A percentile compares a stretch with the other conserved stretches of the same genome.
These are phyloP conservation scores for Diprion similis DNA, from an alignment of 1,140 invertebrate species.

Conservation along the genomic window DNA sequence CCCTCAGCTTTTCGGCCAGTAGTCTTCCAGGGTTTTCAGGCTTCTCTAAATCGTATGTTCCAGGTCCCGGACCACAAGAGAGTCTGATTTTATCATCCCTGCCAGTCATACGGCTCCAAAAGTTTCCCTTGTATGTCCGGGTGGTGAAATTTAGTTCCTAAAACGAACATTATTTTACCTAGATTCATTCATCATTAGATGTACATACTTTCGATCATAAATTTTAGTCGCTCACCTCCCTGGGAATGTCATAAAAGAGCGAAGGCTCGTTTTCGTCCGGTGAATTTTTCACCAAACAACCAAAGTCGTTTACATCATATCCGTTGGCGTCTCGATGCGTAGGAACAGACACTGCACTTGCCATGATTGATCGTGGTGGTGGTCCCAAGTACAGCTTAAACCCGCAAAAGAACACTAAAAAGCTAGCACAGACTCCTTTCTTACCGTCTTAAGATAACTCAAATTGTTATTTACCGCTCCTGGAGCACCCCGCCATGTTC, in stretches of 20 bases:
- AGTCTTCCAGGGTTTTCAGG: slow-evolving; percentile 26
- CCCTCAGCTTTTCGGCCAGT: slow-evolving; percentile 29
- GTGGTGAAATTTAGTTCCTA: slow-evolving; percentile 35
- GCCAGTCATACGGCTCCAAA: slow-evolving; percentile 41
- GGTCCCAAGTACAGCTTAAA: slow-evolving; percentile 29
- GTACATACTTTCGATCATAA: neutral
- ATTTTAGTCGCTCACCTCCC: slow-evolving; percentile 20
- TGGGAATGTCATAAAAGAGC: slow-evolving; percentile 30
- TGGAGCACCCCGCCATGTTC: slow-evolving; percentile 24
- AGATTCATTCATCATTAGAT: neutral
- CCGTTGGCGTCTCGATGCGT: slow-evolving; percentile 29
- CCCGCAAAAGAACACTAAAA: too few relatives aligned
- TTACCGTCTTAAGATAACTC: too few relatives aligned
- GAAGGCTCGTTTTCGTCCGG: slow-evolving; percentile 10
- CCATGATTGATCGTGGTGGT: slow-evolving; percentile 28
- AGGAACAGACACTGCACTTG: slow-evolving; percentile 21
- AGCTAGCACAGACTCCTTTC: too few relatives aligned
- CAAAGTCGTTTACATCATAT: slow-evolving; percentile 27
- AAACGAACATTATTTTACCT: neutral
- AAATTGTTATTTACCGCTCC: slow-evolving; percentile 31
- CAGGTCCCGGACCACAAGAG: slow-evolving; percentile 30
- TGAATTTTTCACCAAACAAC: slow-evolving; percentile 28
- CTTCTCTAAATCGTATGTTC: slow-evolving; percentile 32
- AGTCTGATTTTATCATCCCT: slow-evolving; percentile 23
- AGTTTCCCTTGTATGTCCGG: slow-evolving; percentile 37